Conservation (phyloP, 2,113 vertebrate species). For the Brienomyrus brachyistius region DNA sequence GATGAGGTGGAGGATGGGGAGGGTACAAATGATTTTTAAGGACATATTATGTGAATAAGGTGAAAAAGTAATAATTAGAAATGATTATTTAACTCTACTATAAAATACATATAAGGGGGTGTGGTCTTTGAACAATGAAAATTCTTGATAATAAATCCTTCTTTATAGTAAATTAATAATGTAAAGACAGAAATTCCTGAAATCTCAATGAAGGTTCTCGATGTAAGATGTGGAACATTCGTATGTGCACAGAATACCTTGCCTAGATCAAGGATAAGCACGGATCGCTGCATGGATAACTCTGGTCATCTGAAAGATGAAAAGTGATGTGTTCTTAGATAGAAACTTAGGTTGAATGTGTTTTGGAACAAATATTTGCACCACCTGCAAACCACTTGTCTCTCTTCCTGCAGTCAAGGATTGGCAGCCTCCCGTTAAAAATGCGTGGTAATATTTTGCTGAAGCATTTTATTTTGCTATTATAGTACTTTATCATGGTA, state of each 20-base stretch:
- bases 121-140: background rate
- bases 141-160: background rate
- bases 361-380: background rate
- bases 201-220: background rate
- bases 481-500: background rate
- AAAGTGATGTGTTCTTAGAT: background rate
- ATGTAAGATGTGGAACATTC: background rate
- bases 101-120: background rate
- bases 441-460: background rate
- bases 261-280: background rate
- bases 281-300: background rate
- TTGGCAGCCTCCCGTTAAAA: background rate
- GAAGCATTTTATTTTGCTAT: background rate
- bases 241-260: background rate
- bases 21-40: background rate
- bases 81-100: background rate
- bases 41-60: background rate
- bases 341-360: background rate
- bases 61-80: background rate
- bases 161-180: background rate
- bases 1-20: background rate
- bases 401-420: background rate
- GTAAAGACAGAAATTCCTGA: background rate
- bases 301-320: background rate
- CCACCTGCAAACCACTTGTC: background rate